Evolutionary conservation across 2,797 vertebrate species (phyloP), one percentile per base, ranked within the genome.

Genomic region (Syndactyla subalaris): DNA sequence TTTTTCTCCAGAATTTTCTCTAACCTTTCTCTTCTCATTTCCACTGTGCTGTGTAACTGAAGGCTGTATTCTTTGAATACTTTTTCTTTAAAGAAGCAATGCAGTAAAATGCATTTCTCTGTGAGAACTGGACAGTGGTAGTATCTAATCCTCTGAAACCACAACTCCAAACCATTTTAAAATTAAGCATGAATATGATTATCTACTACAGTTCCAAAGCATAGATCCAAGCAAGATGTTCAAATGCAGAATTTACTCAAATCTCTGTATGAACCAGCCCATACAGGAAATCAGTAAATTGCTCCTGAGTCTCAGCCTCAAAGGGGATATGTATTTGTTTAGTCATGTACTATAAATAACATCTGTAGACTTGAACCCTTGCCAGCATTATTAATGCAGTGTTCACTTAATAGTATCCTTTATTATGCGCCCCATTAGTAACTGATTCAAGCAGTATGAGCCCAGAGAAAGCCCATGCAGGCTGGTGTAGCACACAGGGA

Each of bases 251-350:
- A 92, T 93, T 92, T 94, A 90, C 74, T 88, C 67, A 85, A 94
- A 82, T 80, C 74, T 87, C 80, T 71, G 62, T 38, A 84, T 61
- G 88, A 92, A 51, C 83, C 24, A 96, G 85, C 85, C 84, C 71
- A 74, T 91, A 88, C 93, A 95, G 95, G 96, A 97, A 96, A 95
- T 96, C 94, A 94, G 93, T 89, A 90, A 95, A 95, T 96, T 95
- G 90, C 94, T 95, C 72, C 89, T 87, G 74, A 93, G 90, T 77
- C 89, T 92, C 83, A 82, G 85, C 63, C 95, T 95, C 96, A 93
- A 68, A 95, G 85, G 80, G 52, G 26, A 92, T 39, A 78, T 0
- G 3, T 85, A 87, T 95, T 96, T 97, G 92, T 97, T 96, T 95
- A 95, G 96, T 95, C 95, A 89, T 91, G 41, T 68, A 32, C 94